Percentiles rank a stretch among this genome's conserved stretches.
phyloP scores from a whole-genome alignment of 2,797 vertebrate species.

The Rhadinocentrus ornatus region DNA sequence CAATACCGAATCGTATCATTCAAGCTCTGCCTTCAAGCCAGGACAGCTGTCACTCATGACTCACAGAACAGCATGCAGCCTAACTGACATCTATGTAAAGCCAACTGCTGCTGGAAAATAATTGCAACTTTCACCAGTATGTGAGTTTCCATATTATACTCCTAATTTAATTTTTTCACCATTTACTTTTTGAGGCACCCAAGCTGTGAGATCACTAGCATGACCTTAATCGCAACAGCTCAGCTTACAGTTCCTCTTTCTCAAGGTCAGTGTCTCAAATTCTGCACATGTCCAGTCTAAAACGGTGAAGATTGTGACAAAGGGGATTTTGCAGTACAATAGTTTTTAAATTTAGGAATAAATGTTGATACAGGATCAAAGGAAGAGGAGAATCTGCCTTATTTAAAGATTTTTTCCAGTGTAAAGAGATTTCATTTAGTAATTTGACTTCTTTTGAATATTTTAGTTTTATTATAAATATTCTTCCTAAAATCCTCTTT shows the following conservation, averaged over 20 bases:
- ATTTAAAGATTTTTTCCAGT: too few relatives aligned
- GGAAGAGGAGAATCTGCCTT: too few relatives aligned
- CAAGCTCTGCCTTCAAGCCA: not conserved
- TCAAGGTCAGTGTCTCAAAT: not conserved
- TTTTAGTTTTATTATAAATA: too few relatives aligned
- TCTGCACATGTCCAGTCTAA: not conserved
- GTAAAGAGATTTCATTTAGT: too few relatives aligned
- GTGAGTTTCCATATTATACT: not conserved
- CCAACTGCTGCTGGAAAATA: not conserved
- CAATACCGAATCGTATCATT: not conserved
- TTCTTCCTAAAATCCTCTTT: too few relatives aligned
- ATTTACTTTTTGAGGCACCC: not conserved
- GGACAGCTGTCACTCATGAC: not conserved
- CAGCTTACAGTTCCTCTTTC: not conserved
- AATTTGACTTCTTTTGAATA: too few relatives aligned
- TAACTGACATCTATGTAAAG: not conserved
- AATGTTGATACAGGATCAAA: too few relatives aligned
- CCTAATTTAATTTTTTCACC: not conserved
- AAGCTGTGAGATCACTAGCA: not conserved
- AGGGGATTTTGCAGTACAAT: not conserved
- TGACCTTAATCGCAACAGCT: not conserved
- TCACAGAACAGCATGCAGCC: not conserved
- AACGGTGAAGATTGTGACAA: not conserved
- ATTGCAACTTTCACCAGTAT: not conserved
- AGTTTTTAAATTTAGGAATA: not conserved